Conservation (phyloP, 2,888 invertebrate species). For the Rhagonycha lutea region DNA sequence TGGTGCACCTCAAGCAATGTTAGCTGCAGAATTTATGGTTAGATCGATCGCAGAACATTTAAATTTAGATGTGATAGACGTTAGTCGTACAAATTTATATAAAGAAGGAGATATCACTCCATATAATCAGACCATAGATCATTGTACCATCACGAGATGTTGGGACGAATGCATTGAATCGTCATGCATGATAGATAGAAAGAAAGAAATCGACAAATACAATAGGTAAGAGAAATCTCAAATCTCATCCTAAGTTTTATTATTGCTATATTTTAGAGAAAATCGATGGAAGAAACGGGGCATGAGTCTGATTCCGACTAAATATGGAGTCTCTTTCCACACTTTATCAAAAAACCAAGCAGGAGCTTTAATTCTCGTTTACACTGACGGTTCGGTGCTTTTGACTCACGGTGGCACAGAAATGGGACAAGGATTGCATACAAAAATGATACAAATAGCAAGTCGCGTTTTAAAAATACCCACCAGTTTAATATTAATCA, state of each 20-base stretch:
- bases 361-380: slow-evolving; percentile 86
- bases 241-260: slow-evolving; percentile 17
- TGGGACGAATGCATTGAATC: slow-evolving; percentile 78
- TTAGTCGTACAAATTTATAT: slow-evolving; percentile 79
- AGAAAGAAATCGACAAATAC: slow-evolving; percentile 65
- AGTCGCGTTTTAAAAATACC: slow-evolving; percentile 74
- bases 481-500: slow-evolving; percentile 75
- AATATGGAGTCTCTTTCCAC: slow-evolving; percentile 83
- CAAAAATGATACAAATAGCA: slow-evolving; percentile 93
- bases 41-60: slow-evolving; percentile 75
- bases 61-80: slow-evolving; percentile 65
- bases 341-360: slow-evolving; percentile 79
- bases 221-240: slow-evolving; percentile 63
- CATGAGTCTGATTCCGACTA: slow-evolving; percentile 78
- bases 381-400: slow-evolving; percentile 86
- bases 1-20: slow-evolving; percentile 91
- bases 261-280: slow-evolving; percentile 69
- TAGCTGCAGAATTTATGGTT: slow-evolving; percentile 78
- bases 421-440: slow-evolving; percentile 96
- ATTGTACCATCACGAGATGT: slow-evolving; percentile 75
- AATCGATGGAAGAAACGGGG: slow-evolving; percentile 89
- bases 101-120: slow-evolving; percentile 77
- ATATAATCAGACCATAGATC: slow-evolving; percentile 72
- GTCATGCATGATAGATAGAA: slow-evolving; percentile 66
- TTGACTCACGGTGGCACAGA: slow-evolving; percentile 90